A percentile compares a stretch with the other conserved stretches of the same genome.
These are phyloP conservation scores for Lasioglossum calceatum DNA, from an alignment of 2,888 invertebrate species.

Conservation along the genomic window DNA sequence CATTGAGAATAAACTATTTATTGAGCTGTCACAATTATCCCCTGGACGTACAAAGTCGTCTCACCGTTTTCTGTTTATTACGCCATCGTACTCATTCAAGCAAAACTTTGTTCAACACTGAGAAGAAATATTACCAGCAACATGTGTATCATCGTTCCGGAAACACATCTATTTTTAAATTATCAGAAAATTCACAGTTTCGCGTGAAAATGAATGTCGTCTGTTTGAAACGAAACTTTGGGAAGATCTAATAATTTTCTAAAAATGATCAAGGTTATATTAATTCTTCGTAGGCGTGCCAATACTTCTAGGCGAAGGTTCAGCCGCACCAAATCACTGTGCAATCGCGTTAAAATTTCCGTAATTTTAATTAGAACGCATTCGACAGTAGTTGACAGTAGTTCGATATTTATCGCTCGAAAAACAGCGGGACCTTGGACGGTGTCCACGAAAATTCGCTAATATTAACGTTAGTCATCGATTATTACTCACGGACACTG, in stretches of 20 bases:
- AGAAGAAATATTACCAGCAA: background rate
- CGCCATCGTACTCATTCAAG: too few relatives aligned
- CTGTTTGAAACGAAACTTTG: background rate
- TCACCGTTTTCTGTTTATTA: too few relatives aligned
- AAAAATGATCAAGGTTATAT: background rate
- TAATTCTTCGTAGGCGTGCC: background rate
- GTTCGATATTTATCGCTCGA: slow-evolving; percentile 21
- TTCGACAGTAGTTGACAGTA: slow-evolving; percentile 41
- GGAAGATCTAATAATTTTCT: background rate
- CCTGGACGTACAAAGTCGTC: background rate
- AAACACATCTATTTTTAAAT: background rate
- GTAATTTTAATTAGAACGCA: slow-evolving; percentile 44
- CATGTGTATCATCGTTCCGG: background rate
- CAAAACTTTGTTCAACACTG: background rate
- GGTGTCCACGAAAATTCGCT: slow-evolving; percentile 53
- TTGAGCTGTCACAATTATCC: background rate
- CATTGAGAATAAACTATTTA: background rate
- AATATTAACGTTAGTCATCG: slow-evolving; percentile 51
- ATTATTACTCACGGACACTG: slow-evolving; percentile 26
- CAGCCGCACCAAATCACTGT: slow-evolving; percentile 31
- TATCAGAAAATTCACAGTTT: background rate
- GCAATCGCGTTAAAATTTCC: slow-evolving; percentile 22
- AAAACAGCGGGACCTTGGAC: slow-evolving; percentile 46
- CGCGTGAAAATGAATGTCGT: background rate
- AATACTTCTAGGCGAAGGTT: background rate